Evolutionary conservation across 1,140 invertebrate species (phyloP).

Genomic region (Trachelipus rathkii): DNA sequence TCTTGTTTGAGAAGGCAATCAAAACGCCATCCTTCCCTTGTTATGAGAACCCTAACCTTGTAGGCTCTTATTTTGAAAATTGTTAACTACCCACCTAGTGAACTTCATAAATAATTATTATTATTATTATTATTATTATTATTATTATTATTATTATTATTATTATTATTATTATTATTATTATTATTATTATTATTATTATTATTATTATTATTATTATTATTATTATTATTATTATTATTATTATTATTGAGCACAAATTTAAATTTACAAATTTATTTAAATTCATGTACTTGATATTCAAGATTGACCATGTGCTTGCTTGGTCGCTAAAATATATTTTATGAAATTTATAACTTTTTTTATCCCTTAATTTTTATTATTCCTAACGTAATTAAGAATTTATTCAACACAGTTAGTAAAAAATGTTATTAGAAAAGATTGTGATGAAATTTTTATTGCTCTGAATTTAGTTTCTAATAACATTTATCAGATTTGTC

Average conservation of each 20-base stretch:
- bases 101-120: not conserved
- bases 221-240: not conserved
- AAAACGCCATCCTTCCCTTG: too few relatives aligned
- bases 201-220: not conserved
- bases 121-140: not conserved
- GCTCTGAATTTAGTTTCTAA: too few relatives aligned
- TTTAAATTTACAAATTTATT: not conserved
- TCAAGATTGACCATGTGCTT: conserved; percentile 1
- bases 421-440: too few relatives aligned
- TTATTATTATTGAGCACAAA: not conserved
- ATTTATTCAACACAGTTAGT: too few relatives aligned
- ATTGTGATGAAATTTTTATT: too few relatives aligned
- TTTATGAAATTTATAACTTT: not conserved
- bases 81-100: too few relatives aligned
- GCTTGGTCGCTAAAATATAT: not conserved
- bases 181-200: not conserved
- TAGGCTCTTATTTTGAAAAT: too few relatives aligned
- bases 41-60: too few relatives aligned
- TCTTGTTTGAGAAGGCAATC: too few relatives aligned
- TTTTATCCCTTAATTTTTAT: not conserved
- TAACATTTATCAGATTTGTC: too few relatives aligned
- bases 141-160: not conserved
- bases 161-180: not conserved
- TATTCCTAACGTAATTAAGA: too few relatives aligned
- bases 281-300: conserved; percentile 1